Conservation (phyloP, 1,140 invertebrate species). For the Holotrichia oblita region DNA sequence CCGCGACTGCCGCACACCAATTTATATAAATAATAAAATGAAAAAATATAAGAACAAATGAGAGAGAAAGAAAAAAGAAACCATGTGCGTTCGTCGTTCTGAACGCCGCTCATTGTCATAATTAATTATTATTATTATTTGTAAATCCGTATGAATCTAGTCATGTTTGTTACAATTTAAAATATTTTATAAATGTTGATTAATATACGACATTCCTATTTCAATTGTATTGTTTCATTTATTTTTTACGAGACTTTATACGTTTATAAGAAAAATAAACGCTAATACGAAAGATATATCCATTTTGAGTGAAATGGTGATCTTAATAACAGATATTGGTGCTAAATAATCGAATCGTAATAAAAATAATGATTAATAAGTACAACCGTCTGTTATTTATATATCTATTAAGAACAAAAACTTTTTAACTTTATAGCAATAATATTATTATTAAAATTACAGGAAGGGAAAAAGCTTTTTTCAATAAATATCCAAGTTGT, state of each 20-base stretch:
- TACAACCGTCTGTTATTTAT: no score
- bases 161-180: conserved; percentile 64
- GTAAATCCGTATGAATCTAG: conserved; percentile 64
- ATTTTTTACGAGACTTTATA: not conserved
- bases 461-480: no score
- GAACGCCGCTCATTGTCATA: conserved; percentile 59
- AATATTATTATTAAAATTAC: no score
- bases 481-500: no score
- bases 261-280: not conserved
- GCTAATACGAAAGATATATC: no score
- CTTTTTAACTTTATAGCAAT: no score
- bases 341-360: no score
- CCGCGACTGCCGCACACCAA: conserved; percentile 48
- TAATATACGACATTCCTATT: conserved; percentile 64
- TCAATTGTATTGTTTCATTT: conserved; percentile 47
- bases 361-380: no score
- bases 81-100: conserved; percentile 50
- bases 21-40: conserved; percentile 16
- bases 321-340: no score
- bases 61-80: conserved; percentile 14
- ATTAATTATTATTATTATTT: conserved; percentile 62
- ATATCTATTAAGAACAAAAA: no score
- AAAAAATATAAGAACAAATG: conserved; percentile 14
- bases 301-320: no score
- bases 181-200: conserved; percentile 65